phyloP scores from a whole-genome alignment of 2,113 vertebrate species.

The Progne subis region DNA sequence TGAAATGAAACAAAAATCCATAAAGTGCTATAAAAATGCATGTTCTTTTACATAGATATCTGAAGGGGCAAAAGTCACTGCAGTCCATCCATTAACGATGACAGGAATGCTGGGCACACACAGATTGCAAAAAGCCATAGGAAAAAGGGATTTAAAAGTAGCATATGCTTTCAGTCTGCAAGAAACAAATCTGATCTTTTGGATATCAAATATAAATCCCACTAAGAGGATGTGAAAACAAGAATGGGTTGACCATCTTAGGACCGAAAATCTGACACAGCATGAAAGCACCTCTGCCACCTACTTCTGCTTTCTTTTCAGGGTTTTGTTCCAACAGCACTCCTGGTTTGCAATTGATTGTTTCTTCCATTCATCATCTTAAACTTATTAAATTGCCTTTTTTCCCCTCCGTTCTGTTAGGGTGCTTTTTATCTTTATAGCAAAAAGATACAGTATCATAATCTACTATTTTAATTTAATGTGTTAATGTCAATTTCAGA shows the following conservation, averaged over 20 bases:
- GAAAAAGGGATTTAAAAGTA: background rate
- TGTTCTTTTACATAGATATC: background rate
- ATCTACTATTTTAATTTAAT: background rate
- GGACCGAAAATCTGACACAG: background rate
- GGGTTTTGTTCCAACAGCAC: background rate
- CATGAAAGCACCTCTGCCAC: background rate
- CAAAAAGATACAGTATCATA: background rate
- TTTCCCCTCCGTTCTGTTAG: background rate
- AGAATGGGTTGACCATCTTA: background rate
- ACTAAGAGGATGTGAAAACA: background rate
- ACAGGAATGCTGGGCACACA: background rate
- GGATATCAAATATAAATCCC: slow-evolving; percentile 2
- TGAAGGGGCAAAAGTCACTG: background rate
- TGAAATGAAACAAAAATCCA: background rate
- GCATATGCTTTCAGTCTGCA: background rate
- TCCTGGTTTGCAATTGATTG: background rate
- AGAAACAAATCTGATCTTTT: slow-evolving; percentile 5
- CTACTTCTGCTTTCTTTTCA: background rate
- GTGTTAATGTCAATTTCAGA: background rate
- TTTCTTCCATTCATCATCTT: background rate
- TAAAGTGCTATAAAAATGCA: background rate
- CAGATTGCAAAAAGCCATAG: background rate
- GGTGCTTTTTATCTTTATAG: background rate
- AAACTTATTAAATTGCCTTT: background rate
- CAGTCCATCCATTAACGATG: background rate